Conservation (phyloP, 2,888 invertebrate genomes). For the Aricia artaxerxes region DNA sequence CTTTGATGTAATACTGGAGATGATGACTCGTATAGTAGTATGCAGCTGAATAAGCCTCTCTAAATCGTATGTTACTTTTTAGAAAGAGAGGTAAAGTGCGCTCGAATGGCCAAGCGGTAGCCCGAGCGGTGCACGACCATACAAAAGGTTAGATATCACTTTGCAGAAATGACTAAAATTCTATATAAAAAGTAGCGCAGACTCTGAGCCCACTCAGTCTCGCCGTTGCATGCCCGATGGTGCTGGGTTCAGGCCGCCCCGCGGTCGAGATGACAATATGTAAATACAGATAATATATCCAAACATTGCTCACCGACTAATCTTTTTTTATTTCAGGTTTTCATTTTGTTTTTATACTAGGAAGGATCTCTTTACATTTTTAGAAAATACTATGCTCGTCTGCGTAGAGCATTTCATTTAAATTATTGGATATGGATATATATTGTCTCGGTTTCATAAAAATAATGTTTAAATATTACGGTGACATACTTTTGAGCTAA, state of each 20-base stretch:
- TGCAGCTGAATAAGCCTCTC: constrained; percentile 25
- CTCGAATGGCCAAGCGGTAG: constrained; percentile 60
- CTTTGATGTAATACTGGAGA: background rate
- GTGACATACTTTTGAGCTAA: background rate
- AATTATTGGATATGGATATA: background rate
- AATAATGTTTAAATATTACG: background rate
- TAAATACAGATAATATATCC: constrained; percentile 18
- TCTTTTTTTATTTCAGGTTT: constrained; percentile 40
- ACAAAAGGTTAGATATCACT: constrained; percentile 68
- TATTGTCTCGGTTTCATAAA: background rate
- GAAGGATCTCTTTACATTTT: constrained; percentile 31
- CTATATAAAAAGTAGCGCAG: constrained; percentile 27
- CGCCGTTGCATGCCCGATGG: constrained; percentile 15
- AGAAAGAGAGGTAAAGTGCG: constrained; percentile 29
- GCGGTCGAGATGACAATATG: background rate
- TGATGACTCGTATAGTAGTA: background rate
- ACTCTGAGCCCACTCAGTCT: background rate
- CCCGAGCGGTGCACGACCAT: constrained; percentile 51
- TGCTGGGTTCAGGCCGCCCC: background rate
- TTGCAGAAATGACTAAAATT: constrained; percentile 55
- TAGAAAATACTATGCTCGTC: background rate
- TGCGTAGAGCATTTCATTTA: no score
- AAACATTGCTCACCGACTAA: constrained; percentile 31
- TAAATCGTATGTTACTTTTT: constrained; percentile 34
- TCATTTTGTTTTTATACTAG: constrained; percentile 27